Conservation (phyloP, 2,888 invertebrate species). For the Ophion slaviceki region DNA sequence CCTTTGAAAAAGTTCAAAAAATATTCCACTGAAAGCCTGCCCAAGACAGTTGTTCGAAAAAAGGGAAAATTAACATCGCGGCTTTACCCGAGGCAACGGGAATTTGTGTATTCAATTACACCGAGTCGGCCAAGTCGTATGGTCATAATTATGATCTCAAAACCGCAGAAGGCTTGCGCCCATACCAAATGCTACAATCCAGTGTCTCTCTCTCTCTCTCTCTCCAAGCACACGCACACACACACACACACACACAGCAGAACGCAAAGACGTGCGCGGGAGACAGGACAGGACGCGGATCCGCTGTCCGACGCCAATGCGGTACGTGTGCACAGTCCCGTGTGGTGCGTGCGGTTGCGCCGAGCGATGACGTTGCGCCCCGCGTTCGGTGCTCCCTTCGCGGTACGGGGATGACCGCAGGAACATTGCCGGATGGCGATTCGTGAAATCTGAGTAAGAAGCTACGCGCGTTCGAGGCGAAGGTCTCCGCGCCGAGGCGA, state of each 20-base stretch:
- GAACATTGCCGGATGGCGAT: constrained; percentile 62
- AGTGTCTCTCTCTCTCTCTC: neutral
- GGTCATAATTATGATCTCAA: constrained; percentile 60
- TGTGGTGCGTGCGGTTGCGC: constrained; percentile 29
- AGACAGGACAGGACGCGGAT: neutral
- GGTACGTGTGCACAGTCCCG: neutral
- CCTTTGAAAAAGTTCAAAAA: too few relatives aligned
- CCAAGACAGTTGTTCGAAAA: neutral
- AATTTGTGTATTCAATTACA: constrained; percentile 42
- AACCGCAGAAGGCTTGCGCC: constrained; percentile 56
- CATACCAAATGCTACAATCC: constrained; percentile 6
- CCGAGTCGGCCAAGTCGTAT: constrained; percentile 30
- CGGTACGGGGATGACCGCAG: constrained; percentile 52
- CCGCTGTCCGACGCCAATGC: constrained; percentile 42
- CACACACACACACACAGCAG: neutral
- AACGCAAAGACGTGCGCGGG: neutral
- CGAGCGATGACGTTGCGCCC: constrained; percentile 35
- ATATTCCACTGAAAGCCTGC: too few relatives aligned
- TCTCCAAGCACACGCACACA: too few relatives aligned
- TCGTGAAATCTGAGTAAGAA: constrained; percentile 67
- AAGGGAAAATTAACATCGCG: neutral
- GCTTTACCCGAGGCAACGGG: constrained; percentile 7
- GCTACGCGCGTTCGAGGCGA: constrained; percentile 54
- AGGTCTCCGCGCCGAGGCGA: constrained; percentile 47
- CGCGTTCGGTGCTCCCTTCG: constrained; percentile 39